Evolutionary conservation across 2,113 vertebrate genomes (phyloP).

Genomic region (Gymnobelideus leadbeateri): DNA sequence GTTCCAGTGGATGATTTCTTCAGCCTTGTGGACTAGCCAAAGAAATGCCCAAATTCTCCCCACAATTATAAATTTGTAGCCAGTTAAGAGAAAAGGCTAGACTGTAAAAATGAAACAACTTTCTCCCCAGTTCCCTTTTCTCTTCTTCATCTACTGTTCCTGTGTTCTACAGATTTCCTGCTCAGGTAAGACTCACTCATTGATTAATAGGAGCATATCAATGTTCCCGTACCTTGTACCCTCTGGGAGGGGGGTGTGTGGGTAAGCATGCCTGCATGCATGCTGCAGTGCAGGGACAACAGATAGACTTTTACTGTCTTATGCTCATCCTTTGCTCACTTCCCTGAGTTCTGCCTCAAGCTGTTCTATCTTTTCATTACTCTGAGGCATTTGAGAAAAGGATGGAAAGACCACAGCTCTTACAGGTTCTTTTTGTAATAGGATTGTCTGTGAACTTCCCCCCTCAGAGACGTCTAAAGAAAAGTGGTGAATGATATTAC

Average conservation of each 20-base stretch:
- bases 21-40: slow-evolving; percentile 15
- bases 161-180: slow-evolving; percentile 61
- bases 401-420: not conserved
- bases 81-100: slow-evolving; percentile 41
- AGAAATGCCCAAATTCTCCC: slow-evolving; percentile 39
- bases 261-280: not conserved
- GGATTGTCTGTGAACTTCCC: not conserved
- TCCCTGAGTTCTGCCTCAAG: not conserved
- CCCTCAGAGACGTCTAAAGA: not conserved
- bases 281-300: not conserved
- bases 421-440: not conserved
- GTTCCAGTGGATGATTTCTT: not conserved
- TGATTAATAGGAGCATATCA: not conserved
- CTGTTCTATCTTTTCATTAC: not conserved
- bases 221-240: not conserved
- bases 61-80: slow-evolving; percentile 17
- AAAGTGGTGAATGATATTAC: not conserved
- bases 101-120: slow-evolving; percentile 65
- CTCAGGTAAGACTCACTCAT: slow-evolving; percentile 74
- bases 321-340: not conserved
- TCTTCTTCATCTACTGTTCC: slow-evolving; percentile 74
- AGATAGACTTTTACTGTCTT: not conserved
- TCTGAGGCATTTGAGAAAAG: not conserved
- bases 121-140: slow-evolving; percentile 26
- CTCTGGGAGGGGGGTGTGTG: not conserved